Evolutionary conservation across 2,888 invertebrate genomes (phyloP).

Genomic region (Callimorpha dominula): DNA sequence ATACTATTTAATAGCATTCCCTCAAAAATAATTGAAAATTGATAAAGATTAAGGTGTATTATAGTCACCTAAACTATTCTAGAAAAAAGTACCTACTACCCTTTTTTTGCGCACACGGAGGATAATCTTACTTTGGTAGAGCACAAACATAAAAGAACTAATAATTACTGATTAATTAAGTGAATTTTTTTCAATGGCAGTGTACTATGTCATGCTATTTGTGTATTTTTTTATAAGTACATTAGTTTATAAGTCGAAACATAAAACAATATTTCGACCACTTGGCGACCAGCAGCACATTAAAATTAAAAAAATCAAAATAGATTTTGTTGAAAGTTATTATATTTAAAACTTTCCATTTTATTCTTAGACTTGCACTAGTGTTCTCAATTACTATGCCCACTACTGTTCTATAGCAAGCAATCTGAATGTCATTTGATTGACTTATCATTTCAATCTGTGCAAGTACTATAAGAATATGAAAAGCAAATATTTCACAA

Average conservation of each 20-base stretch:
- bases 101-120: background rate
- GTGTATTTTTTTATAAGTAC: too few relatives aligned
- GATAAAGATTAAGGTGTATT: too few relatives aligned
- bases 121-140: background rate
- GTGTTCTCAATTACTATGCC: slow-evolving; percentile 38
- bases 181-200: background rate
- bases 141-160: background rate
- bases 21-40: too few relatives aligned
- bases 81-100: too few relatives aligned
- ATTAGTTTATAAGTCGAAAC: too few relatives aligned
- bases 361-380: slow-evolving; percentile 9
- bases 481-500: slow-evolving; percentile 11
- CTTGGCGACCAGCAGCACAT: background rate
- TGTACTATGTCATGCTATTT: background rate
- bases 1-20: too few relatives aligned
- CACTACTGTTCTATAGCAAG: slow-evolving; percentile 54
- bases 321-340: too few relatives aligned
- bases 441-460: slow-evolving; percentile 76
- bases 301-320: too few relatives aligned
- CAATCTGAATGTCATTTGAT: slow-evolving; percentile 60
- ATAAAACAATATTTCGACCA: background rate
- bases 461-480: slow-evolving; percentile 26
- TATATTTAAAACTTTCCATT: background rate
- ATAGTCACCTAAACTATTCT: too few relatives aligned
- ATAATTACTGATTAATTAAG: background rate